Base-by-base conservation (phyloP, 1,140 invertebrate species). In the Sinonovacula constricta region DNA sequence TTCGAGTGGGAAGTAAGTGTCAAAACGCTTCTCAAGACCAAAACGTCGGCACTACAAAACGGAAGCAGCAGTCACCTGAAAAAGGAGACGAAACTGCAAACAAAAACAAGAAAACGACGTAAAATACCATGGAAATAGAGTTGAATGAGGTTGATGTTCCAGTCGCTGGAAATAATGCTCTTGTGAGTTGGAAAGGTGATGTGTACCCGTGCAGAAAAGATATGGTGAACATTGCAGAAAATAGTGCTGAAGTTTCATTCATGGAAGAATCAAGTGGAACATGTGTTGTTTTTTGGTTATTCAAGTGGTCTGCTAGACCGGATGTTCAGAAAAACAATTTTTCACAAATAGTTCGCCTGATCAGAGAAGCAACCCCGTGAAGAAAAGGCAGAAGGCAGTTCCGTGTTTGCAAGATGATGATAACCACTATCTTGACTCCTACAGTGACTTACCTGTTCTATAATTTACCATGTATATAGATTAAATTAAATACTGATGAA, bases 181-280 rank as follows among this genome's bases (percentile, higher is more conserved):
- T 53, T 18, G 18, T 24, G 18, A 7, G 26, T 1, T 18, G n/a
- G 18, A n/a, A 18, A 53, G 51, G 26, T 53, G 51, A 53, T 2
- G 26, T n/a, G n/a, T 18, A 57, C 18, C 28, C 24, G 10, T 57
- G 7, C 10, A 24, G 54, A 26, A 22, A 22, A 26, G 28, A 10
- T 10, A 22, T 22, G 22, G 28, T 57, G 7, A 7, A 12, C 7
- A 57, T 18, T 18, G 28, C 7, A 26, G 18, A 26, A 7, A 10
- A 7, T 18, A n/a, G n/a, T n/a, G n/a, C n/a, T n/a, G n/a, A n/a
- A n/a, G n/a, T 57, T 57, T 57, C 24, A 57, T 57, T 57, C 22
- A 57, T 57, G 54, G 54, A 57, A 24, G 22, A 57, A 22, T 12
- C 54, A 7, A 18, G 54, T 22, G 10, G 54, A 7, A 57, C 18